A percentile compares a stretch with the other conserved stretches of the same genome.
These are phyloP conservation scores for Alligator sinensis DNA, from an alignment of 2,113 vertebrate genomes.

Conservation along the genomic window DNA sequence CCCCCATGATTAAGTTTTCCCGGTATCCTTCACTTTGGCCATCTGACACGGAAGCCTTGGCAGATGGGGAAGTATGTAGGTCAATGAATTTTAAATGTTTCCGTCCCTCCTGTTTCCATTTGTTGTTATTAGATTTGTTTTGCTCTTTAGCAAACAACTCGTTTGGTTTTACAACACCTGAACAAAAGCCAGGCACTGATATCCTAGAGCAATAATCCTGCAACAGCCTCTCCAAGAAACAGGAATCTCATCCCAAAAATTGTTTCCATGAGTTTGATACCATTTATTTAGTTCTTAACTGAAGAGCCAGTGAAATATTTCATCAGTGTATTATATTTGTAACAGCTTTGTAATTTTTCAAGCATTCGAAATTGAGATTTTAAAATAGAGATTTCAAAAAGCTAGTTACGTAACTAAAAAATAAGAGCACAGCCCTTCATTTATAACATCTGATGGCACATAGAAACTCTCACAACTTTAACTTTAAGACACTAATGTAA, in stretches of 20 bases:
- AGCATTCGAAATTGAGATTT: not conserved
- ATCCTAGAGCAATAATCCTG: conserved; percentile 27
- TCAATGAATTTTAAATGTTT: conserved; percentile 44
- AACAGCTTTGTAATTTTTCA: not conserved
- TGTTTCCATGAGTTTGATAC: not conserved
- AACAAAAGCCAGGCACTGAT: conserved; percentile 52
- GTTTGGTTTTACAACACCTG: conserved; percentile 30
- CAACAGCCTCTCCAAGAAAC: conserved; percentile 22
- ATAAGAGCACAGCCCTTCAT: not conserved
- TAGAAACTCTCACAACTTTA: not conserved
- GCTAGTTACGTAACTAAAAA: not conserved
- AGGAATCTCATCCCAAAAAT: not conserved
- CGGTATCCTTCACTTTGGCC: conserved; percentile 32
- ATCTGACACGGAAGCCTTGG: not conserved
- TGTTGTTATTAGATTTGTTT: not conserved
- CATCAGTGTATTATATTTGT: not conserved
- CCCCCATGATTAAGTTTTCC: conserved; percentile 47
- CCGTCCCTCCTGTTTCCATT: conserved; percentile 20
- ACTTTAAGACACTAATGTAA: not conserved
- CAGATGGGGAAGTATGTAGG: conserved; percentile 40
- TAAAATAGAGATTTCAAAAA: not conserved
- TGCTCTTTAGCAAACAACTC: not conserved
- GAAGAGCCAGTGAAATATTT: not conserved
- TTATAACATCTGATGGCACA: conserved; percentile 1
- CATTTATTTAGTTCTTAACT: not conserved